Evolutionary conservation across 2,888 invertebrate genomes (phyloP), one percentile per base, ranked within the genome.

Genomic region (Sipha maydis): DNA sequence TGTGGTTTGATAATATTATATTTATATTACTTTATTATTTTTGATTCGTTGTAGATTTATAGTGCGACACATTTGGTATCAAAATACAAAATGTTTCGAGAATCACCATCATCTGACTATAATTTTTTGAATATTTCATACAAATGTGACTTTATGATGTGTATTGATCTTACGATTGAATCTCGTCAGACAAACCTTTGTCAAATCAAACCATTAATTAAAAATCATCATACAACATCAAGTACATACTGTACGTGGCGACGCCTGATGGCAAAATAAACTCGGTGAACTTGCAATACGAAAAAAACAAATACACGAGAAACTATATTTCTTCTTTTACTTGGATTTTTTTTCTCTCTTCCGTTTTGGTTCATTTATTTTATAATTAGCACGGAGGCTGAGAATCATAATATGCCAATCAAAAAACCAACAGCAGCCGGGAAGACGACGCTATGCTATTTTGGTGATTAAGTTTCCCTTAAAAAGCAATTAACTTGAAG

Each of bases 401-500:
- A 84, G 56, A 48, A 85, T 85, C 48, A 77, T 85, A 48, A 76
- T 85, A 85, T 73, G 71, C 71, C 85, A 86, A 86, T 79, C 71
- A 79, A 86, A 86, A 82, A 77, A 85, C 25, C 11, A 85, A 78
- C 31, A 21, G 38, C 71, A 31, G 54, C 38, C 28, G 38, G 7
- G 7, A 85, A 69, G 56, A 79, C 69, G 54, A 84, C 41, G 54
- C 54, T 54, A 34, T 11, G 79, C 54, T 79, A 79, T 86, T 79
- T 85, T 38, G 77, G 85, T 79, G 79, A 86, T 86, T 69, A 86
- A 79, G 78, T 86, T 79, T 79, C 38, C 71, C 78, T 86, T 79
- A 86, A 86, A 86, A 86, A 79, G 85, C 71, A 86, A 86, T 86
- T 86, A 86, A 79, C 78, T 85, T 54, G 76, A 69, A 56, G 79